These are phyloP conservation scores for Myripristis jacobus DNA, from an alignment of 2,797 vertebrate genomes.

Conservation along the genomic window DNA sequence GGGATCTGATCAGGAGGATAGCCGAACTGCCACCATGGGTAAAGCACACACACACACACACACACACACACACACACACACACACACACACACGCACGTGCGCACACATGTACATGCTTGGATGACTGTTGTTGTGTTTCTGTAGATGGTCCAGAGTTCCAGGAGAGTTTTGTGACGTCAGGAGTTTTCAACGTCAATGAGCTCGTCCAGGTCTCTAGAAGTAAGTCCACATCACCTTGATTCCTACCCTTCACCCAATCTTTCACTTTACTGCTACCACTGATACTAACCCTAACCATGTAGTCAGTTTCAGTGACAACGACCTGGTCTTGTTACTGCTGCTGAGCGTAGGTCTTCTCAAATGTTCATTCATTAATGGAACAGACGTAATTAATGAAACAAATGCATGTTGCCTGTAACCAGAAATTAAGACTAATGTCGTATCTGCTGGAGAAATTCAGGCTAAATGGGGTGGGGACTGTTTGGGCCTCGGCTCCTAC, in stretches of 20 bases:
- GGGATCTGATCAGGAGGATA: conserved; percentile 94
- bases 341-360: too few species aligned
- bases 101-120: too few species aligned
- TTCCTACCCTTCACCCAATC: background rate
- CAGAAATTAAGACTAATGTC: too few species aligned
- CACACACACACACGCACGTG: conserved; percentile 7
- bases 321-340: too few species aligned
- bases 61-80: conserved; percentile 11
- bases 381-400: too few species aligned
- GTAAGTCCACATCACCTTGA: conserved; percentile 82
- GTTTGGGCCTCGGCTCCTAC: too few species aligned
- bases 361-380: too few species aligned
- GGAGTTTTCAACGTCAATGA: conserved; percentile 98
- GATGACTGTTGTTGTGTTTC: conserved; percentile 36
- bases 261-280: background rate
- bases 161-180: conserved; percentile 96
- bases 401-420: too few species aligned
- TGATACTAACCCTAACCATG: background rate
- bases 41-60: conserved; percentile 34
- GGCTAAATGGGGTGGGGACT: too few species aligned
- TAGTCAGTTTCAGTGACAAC: too few species aligned
- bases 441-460: too few species aligned
- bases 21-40: conserved; percentile 93
- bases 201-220: conserved; percentile 97
- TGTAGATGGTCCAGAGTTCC: conserved; percentile 95